These are phyloP conservation scores for Scaptomyza pallida DNA, from an alignment of 1,140 invertebrate genomes.

Conservation along the genomic window DNA sequence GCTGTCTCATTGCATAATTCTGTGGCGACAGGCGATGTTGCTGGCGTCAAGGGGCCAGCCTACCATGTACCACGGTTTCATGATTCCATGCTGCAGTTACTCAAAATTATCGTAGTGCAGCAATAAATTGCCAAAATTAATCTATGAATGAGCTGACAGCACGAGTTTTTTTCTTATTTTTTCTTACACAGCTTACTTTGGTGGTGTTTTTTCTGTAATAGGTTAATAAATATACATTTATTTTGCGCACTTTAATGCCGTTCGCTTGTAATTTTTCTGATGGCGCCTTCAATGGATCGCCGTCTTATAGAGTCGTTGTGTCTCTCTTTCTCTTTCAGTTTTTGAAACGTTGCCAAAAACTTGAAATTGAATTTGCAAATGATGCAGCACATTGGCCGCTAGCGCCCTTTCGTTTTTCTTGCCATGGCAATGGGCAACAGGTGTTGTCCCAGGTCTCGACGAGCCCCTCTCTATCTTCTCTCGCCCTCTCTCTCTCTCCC, in stretches of 20 bases:
- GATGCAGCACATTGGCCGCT: slow-evolving; percentile 67
- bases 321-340: slow-evolving; percentile 40
- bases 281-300: slow-evolving; percentile 55
- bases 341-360: slow-evolving; percentile 77
- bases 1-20: slow-evolving; percentile 64
- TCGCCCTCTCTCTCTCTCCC: neutral
- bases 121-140: slow-evolving; percentile 79
- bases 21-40: slow-evolving; percentile 22
- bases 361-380: slow-evolving; percentile 77
- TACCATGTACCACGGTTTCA: too few relatives aligned
- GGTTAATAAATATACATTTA: slow-evolving; percentile 74
- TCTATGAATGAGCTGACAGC: slow-evolving; percentile 77
- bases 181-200: neutral
- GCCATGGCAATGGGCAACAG: slow-evolving; percentile 57
- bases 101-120: slow-evolving; percentile 65
- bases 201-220: slow-evolving; percentile 47
- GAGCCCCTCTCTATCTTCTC: neutral
- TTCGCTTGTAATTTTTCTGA: slow-evolving; percentile 56
- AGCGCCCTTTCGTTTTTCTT: slow-evolving; percentile 55
- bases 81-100: slow-evolving; percentile 61
- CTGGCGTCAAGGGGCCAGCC: slow-evolving; percentile 7
- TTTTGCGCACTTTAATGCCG: slow-evolving; percentile 74
- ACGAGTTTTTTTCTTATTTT: slow-evolving; percentile 9
- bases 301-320: slow-evolving; percentile 18
- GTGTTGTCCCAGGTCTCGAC: slow-evolving; percentile 44